Conservation (phyloP, 1,140 invertebrate species). For the Penaeus vannamei region DNA sequence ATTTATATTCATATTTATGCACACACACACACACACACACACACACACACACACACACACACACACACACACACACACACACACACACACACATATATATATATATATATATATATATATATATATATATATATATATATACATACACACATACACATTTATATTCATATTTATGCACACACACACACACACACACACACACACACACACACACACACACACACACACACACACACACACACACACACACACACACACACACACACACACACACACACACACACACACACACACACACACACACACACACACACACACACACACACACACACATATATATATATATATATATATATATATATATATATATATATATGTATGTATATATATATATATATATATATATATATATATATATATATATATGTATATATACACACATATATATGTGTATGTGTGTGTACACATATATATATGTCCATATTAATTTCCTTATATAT, state of each 20-base stretch:
- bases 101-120: slow-evolving; percentile 24
- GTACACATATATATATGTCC: no score
- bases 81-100: slow-evolving; percentile 27
- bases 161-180: background rate
- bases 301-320: background rate
- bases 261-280: background rate
- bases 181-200: background rate
- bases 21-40: background rate
- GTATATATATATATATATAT: background rate
- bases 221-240: background rate
- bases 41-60: slow-evolving; percentile 17
- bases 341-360: slow-evolving; percentile 32
- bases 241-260: background rate
- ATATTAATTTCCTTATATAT: no score
- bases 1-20: no score
- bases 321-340: slow-evolving; percentile 1
- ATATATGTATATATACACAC: no score
- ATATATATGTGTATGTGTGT: no score
- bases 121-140: slow-evolving; percentile 24
- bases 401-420: no score
- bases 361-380: slow-evolving; percentile 26
- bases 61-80: slow-evolving; percentile 26
- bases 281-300: background rate
- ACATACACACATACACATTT: background rate
- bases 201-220: no score